Evolutionary conservation across 2,888 invertebrate genomes (phyloP).

Genomic region (Spodoptera littoralis): DNA sequence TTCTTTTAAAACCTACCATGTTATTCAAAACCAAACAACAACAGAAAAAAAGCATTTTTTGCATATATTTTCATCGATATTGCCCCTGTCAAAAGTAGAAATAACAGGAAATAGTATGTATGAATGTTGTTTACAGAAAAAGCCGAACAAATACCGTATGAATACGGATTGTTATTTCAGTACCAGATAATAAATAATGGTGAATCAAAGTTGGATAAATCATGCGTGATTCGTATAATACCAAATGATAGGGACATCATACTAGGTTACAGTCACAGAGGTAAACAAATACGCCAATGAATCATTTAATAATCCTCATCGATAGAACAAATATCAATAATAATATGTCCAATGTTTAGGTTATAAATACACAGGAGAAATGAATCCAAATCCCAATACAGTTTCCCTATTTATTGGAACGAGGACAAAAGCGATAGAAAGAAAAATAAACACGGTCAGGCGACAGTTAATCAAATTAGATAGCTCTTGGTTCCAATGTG

Average conservation of each 20-base stretch:
- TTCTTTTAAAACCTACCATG: no score
- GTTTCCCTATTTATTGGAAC: slow-evolving; percentile 49
- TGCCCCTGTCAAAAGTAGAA: slow-evolving; percentile 11
- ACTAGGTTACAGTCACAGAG: slow-evolving; percentile 15
- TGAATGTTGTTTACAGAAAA: slow-evolving; percentile 2
- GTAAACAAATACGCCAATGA: slow-evolving; percentile 41
- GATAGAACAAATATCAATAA: slow-evolving; percentile 35
- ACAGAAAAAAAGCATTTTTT: no score
- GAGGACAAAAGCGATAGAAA: slow-evolving; percentile 34
- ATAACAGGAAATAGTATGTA: slow-evolving; percentile 14
- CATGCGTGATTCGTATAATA: slow-evolving; percentile 24
- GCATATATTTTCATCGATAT: no score
- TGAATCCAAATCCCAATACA: slow-evolving; percentile 20
- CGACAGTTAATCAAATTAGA: slow-evolving; percentile 38
- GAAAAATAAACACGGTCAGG: slow-evolving; percentile 29
- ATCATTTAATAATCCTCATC: slow-evolving; percentile 23
- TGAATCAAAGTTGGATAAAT: slow-evolving; percentile 27
- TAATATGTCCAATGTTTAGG: slow-evolving; percentile 29
- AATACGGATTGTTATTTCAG: slow-evolving; percentile 12
- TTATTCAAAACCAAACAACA: no score
- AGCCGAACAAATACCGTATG: background rate
- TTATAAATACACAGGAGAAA: slow-evolving; percentile 41
- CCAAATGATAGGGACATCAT: slow-evolving; percentile 28
- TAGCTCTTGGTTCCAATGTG: no score
- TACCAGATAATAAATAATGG: slow-evolving; percentile 5